Conservation (phyloP, 2,797 vertebrate species). For the Gobio occitaniae region DNA sequence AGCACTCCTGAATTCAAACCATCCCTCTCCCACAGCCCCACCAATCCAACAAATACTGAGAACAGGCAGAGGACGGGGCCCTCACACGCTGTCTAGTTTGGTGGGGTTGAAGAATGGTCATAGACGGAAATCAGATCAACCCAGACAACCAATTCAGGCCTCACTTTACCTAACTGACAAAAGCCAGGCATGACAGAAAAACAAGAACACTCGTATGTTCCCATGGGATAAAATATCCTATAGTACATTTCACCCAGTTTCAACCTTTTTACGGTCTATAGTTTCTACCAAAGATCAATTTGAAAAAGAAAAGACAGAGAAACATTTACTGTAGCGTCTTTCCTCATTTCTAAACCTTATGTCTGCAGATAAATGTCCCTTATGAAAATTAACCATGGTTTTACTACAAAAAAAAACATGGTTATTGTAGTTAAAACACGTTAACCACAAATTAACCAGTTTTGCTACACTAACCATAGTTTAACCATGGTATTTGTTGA, state of each 20-base stretch:
- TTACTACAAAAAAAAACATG: too few relatives aligned
- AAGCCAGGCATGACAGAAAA: constrained; percentile 39
- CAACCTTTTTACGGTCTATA: too few relatives aligned
- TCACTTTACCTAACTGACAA: constrained; percentile 61
- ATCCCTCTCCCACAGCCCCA: constrained; percentile 52
- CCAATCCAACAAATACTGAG: constrained; percentile 62
- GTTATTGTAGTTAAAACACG: too few relatives aligned
- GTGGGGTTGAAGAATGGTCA: constrained; percentile 45
- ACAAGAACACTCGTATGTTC: neutral
- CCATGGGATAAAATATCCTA: constrained; percentile 15
- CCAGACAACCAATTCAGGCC: constrained; percentile 55
- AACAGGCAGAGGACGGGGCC: constrained; percentile 56
- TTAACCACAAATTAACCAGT: too few relatives aligned
- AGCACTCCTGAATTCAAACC: constrained; percentile 73
- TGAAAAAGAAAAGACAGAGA: neutral
- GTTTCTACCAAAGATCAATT: neutral
- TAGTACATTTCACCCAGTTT: neutral
- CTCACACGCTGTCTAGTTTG: constrained; percentile 42
- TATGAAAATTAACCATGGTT: too few relatives aligned
- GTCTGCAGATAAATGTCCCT: neutral
- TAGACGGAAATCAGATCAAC: constrained; percentile 64
- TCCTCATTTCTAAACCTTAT: neutral
- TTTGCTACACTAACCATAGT: too few relatives aligned
- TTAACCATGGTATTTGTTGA: too few relatives aligned
- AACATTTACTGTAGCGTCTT: neutral